phyloP scores from a whole-genome alignment of 2,113 vertebrate genomes.

The Sturnira hondurensis region DNA sequence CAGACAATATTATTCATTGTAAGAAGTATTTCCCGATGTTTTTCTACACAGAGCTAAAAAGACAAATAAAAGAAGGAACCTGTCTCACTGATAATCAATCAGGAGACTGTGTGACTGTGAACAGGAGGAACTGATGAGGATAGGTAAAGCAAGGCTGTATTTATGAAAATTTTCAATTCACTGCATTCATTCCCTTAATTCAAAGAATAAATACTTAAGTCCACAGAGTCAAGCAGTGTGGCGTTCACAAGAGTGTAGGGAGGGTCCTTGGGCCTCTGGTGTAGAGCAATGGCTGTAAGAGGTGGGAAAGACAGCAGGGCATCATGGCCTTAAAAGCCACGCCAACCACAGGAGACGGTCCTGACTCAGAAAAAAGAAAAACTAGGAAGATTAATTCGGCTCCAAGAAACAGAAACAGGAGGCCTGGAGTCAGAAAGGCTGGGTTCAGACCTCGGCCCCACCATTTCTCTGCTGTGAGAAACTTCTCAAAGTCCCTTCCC shows the following conservation, averaged over 20 bases:
- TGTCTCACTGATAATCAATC: background rate
- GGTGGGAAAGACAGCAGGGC: background rate
- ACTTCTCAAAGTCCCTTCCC: background rate
- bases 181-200: background rate
- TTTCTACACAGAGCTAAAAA: background rate
- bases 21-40: background rate
- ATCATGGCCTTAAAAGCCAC: background rate
- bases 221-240: background rate
- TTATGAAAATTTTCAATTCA: conserved; percentile 14
- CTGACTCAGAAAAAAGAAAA: background rate
- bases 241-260: background rate
- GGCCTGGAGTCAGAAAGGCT: background rate
- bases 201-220: background rate
- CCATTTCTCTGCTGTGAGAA: background rate
- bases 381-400: background rate
- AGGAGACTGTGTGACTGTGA: background rate
- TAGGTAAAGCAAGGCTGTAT: background rate
- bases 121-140: background rate
- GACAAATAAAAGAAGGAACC: background rate
- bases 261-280: background rate
- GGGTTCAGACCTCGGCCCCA: background rate
- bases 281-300: background rate
- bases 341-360: background rate
- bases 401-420: background rate
- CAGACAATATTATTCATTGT: background rate